Percentiles rank a stretch among this genome's conserved stretches.
Evolutionary conservation across 1,140 invertebrate genomes (phyloP).

Genomic region (Stenopsyche tienmushanensis): DNA sequence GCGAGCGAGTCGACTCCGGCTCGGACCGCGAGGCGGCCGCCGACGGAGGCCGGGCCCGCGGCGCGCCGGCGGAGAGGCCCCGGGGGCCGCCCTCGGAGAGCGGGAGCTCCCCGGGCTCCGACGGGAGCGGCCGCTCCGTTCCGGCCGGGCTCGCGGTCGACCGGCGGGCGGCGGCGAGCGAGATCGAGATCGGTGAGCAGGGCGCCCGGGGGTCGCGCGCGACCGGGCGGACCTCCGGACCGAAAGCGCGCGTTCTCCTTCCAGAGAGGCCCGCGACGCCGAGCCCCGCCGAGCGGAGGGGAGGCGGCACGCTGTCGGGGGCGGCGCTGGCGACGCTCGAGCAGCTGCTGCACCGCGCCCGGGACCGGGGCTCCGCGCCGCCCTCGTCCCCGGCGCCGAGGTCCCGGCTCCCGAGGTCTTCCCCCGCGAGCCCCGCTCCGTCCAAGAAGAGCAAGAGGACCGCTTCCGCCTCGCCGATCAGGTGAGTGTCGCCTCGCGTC

Average conservation of each 20-base stretch:
- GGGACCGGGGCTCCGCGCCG: constrained; percentile 45
- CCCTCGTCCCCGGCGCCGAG: constrained; percentile 58
- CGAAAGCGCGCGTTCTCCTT: too few species aligned
- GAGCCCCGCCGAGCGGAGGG: constrained; percentile 30
- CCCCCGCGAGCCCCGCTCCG: constrained; percentile 69
- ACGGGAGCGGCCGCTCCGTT: constrained; percentile 35
- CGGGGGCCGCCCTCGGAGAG: constrained; percentile 31
- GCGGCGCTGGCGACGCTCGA: constrained; percentile 57
- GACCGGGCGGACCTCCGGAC: neutral
- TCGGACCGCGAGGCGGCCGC: too few species aligned
- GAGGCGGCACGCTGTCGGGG: constrained; percentile 35
- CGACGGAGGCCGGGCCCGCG: too few species aligned
- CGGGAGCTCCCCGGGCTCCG: constrained; percentile 34
- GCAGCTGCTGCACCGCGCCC: constrained; percentile 56
- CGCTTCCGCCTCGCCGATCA: constrained; percentile 76
- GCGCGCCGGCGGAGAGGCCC: constrained; percentile 35
- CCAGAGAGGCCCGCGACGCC: constrained; percentile 39
- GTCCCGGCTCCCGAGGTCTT: constrained; percentile 66
- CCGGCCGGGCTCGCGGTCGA: too few species aligned
- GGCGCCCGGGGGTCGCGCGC: constrained; percentile 35
- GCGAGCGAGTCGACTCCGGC: too few species aligned
- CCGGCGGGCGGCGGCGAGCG: too few species aligned
- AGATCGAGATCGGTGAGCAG: constrained; percentile 40
- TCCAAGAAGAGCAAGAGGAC: constrained; percentile 71
- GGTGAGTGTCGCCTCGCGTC: too few species aligned